Conservation (phyloP, 1,140 invertebrate species). For the Hormaphis cornu region DNA sequence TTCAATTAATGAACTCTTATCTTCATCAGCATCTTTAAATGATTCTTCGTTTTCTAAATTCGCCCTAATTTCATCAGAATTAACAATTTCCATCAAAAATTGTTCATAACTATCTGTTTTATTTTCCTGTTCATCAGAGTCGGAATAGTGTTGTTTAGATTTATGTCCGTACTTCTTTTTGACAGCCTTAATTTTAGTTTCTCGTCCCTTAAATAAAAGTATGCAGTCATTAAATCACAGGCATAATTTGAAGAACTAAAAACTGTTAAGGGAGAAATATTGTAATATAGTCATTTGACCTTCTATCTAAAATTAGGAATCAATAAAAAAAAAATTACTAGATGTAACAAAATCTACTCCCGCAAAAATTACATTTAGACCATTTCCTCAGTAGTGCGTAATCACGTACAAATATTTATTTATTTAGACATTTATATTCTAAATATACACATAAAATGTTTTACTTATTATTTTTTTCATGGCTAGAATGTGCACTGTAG, state of each 20-base stretch:
- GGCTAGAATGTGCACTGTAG: too few species aligned
- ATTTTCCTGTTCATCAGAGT: constrained; percentile 46
- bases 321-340: too few species aligned
- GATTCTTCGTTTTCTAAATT: constrained; percentile 51
- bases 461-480: too few species aligned
- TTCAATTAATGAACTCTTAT: constrained; percentile 35
- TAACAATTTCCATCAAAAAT: constrained; percentile 52
- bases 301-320: too few species aligned
- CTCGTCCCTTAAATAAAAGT: constrained; percentile 57
- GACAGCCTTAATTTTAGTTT: constrained; percentile 89
- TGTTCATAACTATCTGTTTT: constrained; percentile 41
- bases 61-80: constrained; percentile 56
- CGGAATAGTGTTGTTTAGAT: constrained; percentile 51
- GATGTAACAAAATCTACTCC: too few species aligned
- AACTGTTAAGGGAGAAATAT: background rate
- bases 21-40: constrained; percentile 45
- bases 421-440: too few species aligned
- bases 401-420: too few species aligned
- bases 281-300: background rate
- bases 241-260: background rate
- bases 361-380: too few species aligned
- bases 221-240: background rate
- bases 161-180: constrained; percentile 59
- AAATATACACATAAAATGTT: too few species aligned
- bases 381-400: too few species aligned